Base-by-base conservation (phyloP, 2,888 invertebrate species). In the Blastobasis lacticolella region DNA sequence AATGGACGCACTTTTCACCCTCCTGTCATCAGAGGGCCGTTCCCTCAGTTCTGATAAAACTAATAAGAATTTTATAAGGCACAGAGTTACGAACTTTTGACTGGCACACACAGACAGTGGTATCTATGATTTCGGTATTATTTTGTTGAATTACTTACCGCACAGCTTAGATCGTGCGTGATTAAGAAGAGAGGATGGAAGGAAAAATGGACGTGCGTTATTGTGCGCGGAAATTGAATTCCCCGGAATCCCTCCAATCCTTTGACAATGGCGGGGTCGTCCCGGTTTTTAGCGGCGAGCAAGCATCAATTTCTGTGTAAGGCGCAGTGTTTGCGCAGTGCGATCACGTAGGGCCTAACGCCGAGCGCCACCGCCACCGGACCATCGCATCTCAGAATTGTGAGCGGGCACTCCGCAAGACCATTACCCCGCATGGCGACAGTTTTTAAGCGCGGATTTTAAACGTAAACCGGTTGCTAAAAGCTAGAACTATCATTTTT, bases 41-140 rank as follows among this genome's bases (percentile, higher is more conserved):
- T 46, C 65, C 70, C 68, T 63, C 54, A 49, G 64, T 55, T 52
- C 61, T 71, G 74, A 76, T 73, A 76, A 69, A 65, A 67, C 77
- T 84, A 85, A 84, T 85, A 81, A 81, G 80, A 79, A 78, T 78
- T 84, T 82, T 78, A 82, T 82, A 80, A 80, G 77, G 68, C 52
- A 53, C 54, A 68, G 69, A 68, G 54, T 49, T 66, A 53, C 6
- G 10, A 50, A 50, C 38, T 38, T 45, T 5, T 23, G 1, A 23
- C 23, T 1, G 23, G 23, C 23, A 23, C 23, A 23, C 23, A 23
- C 23, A 23, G 23, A 3, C 23, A 23, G 23, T 23, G 23, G 2
- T 3, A 23, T 23, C 23, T 23, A 23, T 23, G 3, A 23, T 23
- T 23, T 23, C 23, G 23, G 23, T 23, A 23, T 23, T 23, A 23